These are phyloP conservation scores for Penelope pileata DNA, from an alignment of 2,113 vertebrate species.

Conservation along the genomic window DNA sequence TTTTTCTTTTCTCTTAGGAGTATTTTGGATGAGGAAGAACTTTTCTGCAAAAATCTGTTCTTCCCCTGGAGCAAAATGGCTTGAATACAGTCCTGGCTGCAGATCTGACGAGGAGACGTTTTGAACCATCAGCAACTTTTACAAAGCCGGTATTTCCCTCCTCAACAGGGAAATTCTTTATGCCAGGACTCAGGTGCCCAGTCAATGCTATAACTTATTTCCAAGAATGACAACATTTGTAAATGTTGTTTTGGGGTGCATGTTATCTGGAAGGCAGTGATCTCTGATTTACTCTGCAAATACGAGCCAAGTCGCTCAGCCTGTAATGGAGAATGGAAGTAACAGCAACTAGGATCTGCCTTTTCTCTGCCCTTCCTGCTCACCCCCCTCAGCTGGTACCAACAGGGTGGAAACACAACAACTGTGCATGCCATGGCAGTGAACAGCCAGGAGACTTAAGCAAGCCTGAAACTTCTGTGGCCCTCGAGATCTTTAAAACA, in stretches of 20 bases:
- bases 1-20: not conserved
- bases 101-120: constrained; percentile 55
- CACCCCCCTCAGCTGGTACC: not conserved
- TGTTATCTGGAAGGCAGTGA: not conserved
- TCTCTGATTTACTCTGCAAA: not conserved
- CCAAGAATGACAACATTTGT: not conserved
- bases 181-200: not conserved
- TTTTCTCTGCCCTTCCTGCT: not conserved
- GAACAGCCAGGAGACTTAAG: not conserved
- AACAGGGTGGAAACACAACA: fast-evolving
- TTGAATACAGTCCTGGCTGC: not conserved
- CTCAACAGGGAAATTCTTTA: not conserved
- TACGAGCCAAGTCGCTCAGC: not conserved
- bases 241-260: not conserved
- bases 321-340: not conserved
- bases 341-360: not conserved
- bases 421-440: fast-evolving
- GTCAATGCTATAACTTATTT: not conserved
- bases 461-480: not conserved
- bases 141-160: constrained; percentile 2
- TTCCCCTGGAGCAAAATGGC: constrained; percentile 46
- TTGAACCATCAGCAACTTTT: constrained; percentile 56
- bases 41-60: constrained; percentile 55
- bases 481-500: not conserved
- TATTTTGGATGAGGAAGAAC: constrained; percentile 22